phyloP scores from a whole-genome alignment of 2,888 invertebrate genomes.

The Acrobasis consociella region DNA sequence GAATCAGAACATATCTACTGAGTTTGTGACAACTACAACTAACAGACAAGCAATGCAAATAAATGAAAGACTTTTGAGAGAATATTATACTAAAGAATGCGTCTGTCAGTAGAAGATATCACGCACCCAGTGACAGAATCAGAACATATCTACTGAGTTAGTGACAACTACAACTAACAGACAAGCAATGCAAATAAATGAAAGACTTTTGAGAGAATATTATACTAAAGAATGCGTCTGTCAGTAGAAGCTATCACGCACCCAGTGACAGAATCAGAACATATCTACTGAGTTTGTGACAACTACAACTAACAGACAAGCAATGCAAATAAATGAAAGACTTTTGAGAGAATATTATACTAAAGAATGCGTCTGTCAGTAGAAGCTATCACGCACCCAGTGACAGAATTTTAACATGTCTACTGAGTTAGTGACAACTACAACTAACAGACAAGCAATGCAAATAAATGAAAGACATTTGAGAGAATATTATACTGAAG shows the following conservation, averaged over 20 bases:
- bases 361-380: background rate
- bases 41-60: too few species aligned
- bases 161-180: background rate
- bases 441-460: background rate
- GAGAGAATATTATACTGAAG: background rate
- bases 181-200: background rate
- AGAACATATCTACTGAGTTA: background rate
- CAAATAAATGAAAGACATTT: background rate
- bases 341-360: background rate
- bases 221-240: background rate
- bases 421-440: background rate
- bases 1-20: background rate
- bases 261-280: background rate
- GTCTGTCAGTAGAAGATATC: background rate
- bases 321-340: background rate
- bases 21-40: background rate
- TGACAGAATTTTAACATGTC: background rate
- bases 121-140: background rate
- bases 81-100: background rate
- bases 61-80: background rate
- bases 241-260: background rate
- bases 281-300: background rate
- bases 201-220: background rate
- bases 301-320: background rate
- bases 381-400: background rate